Evolutionary conservation across 2,888 invertebrate species (phyloP).

Genomic region (Epicampocera succincta): DNA sequence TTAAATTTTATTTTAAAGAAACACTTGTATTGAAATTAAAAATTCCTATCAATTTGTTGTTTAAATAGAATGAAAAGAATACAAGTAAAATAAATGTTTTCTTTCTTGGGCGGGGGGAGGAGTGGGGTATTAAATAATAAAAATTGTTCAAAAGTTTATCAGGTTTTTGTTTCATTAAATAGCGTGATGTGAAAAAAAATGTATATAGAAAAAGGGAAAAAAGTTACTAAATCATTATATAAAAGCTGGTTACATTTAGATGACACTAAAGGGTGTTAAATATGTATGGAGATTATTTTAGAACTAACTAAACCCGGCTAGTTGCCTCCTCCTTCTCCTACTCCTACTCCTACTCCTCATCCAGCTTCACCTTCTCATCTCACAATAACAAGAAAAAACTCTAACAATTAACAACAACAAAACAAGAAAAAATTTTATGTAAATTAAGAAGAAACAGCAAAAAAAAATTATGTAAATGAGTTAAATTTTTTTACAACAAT

Average conservation of each 20-base stretch:
- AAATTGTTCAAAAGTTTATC: slow-evolving; percentile 56
- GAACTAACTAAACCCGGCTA: slow-evolving; percentile 32
- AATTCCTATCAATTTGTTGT: too few species aligned
- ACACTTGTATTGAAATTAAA: too few species aligned
- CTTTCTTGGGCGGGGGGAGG: too few species aligned
- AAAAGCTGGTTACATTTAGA: slow-evolving; percentile 50
- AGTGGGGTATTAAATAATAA: slow-evolving; percentile 30
- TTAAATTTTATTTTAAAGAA: too few species aligned
- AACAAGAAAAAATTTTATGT: slow-evolving; percentile 42
- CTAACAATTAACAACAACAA: slow-evolving; percentile 57
- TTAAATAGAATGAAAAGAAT: too few species aligned
- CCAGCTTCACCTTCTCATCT: not conserved
- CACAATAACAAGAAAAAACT: slow-evolving; percentile 7
- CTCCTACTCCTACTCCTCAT: not conserved
- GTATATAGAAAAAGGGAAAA: not conserved
- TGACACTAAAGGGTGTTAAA: slow-evolving; percentile 69
- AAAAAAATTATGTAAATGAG: slow-evolving; percentile 69
- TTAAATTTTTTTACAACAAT: slow-evolving; percentile 58
- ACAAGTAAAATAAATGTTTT: too few species aligned
- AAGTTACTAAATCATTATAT: slow-evolving; percentile 44
- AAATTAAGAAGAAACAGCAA: slow-evolving; percentile 30
- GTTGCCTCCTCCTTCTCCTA: not conserved
- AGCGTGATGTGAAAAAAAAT: slow-evolving; percentile 21
- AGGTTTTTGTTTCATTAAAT: slow-evolving; percentile 33
- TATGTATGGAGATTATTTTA: slow-evolving; percentile 64